Evolutionary conservation across 2,113 vertebrate genomes (phyloP), one percentile per base, ranked within the genome.

Genomic region (Malurus melanocephalus): DNA sequence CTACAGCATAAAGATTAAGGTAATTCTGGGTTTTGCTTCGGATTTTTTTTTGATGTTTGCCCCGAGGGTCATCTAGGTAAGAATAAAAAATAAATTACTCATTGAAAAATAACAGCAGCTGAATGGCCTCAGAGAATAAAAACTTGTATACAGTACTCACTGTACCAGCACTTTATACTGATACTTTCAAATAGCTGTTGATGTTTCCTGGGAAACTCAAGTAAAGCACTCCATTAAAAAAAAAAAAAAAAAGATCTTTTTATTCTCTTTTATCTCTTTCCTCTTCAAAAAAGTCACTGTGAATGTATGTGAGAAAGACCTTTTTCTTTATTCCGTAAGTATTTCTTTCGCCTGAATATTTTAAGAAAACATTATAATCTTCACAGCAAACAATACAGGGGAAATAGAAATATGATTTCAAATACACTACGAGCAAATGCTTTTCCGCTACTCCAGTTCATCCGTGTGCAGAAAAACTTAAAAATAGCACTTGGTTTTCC

Each of bases 21-120:
- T 98, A 99, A 96, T 98, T 97, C 94, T 99, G 99, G 2, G 99
- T 99, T 97, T 98, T 98, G 96, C 95, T 98, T 88, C 98, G 95
- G 42, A 99, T 98, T 97, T 98, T 99, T 83, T 98, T 98, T 85
- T 98, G 98, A 24, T 98, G 98, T 91, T 98, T 98, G 38, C 98
- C 98, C 95, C 97, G 96, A 94, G 98, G 93, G 45, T 98, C 97
- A 89, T 98, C 99, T 99, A 94, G 65, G 85, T 85, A 79, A 80
- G 57, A 88, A 80, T 22, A 83, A 81, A 92, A 78, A 52, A 59
- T 28, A 68, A 81, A 90, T 26, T 13, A 66, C 40, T 62, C 10
- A 61, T 67, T 78, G 57, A 90, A 87, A 84, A 85, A 73, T 68
- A 85, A 62, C 56, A 79, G 74, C 72, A 95, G 66, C 33, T 77